Percentiles rank a stretch among this genome's conserved stretches.
These are phyloP conservation scores for Nycteola revayana DNA, from an alignment of 2,888 invertebrate genomes.

Conservation along the genomic window DNA sequence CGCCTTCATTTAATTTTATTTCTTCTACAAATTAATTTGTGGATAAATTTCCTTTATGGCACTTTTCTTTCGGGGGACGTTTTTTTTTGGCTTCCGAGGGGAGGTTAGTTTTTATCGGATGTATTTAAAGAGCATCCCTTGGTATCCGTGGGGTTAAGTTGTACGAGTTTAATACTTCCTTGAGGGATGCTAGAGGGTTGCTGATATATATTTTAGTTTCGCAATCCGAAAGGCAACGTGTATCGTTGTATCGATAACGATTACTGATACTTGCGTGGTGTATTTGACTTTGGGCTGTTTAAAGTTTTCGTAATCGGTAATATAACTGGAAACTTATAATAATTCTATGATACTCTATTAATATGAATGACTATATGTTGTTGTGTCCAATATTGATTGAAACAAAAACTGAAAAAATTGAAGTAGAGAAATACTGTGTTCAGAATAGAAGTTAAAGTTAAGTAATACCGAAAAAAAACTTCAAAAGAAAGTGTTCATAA, in stretches of 20 bases:
- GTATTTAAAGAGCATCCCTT: slow-evolving; percentile 68
- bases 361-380: too few species aligned
- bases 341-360: too few species aligned
- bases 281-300: too few species aligned
- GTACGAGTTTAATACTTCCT: slow-evolving; percentile 76
- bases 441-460: too few species aligned
- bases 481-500: too few species aligned
- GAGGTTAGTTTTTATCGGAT: slow-evolving; percentile 77
- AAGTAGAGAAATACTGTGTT: too few species aligned
- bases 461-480: too few species aligned
- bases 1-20: slow-evolving; percentile 58
- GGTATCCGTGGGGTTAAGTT: slow-evolving; percentile 65
- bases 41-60: slow-evolving; percentile 79
- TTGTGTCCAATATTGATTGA: too few species aligned
- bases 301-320: too few species aligned
- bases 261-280: background rate
- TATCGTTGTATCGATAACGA: slow-evolving; percentile 21
- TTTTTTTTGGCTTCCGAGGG: slow-evolving; percentile 60
- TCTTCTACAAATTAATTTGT: slow-evolving; percentile 75
- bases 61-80: slow-evolving; percentile 59
- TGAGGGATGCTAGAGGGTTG: slow-evolving; percentile 47
- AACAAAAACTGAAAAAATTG: too few species aligned
- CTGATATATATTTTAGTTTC: slow-evolving; percentile 23
- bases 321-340: too few species aligned
- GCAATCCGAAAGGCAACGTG: slow-evolving; percentile 26